phyloP scores from a whole-genome alignment of 2,888 invertebrate genomes.

The Timema cristinae region DNA sequence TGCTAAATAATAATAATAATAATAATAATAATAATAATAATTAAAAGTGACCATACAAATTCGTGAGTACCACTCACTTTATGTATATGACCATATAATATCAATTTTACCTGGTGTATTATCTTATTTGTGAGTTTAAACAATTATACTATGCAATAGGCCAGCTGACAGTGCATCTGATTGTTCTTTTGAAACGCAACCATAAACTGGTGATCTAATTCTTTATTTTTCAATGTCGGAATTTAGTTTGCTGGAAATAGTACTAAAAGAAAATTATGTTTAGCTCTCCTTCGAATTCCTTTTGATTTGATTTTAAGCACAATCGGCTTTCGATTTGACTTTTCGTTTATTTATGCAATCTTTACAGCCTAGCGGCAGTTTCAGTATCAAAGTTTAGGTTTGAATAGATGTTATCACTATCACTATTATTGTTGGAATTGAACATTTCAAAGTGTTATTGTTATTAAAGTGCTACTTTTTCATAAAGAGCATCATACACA shows the following conservation, averaged over 20 bases:
- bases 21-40: no score
- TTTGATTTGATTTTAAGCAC: background rate
- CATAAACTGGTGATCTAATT: background rate
- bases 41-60: conserved; percentile 17
- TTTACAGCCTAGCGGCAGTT: no score
- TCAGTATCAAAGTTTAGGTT: no score
- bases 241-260: background rate
- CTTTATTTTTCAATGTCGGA: background rate
- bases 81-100: background rate
- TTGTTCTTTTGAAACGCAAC: background rate
- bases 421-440: no score
- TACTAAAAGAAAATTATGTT: background rate
- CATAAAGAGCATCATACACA: no score
- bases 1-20: no score
- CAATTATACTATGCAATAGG: background rate
- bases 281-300: background rate
- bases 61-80: background rate
- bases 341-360: no score
- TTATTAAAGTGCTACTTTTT: no score
- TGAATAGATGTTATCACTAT: no score
- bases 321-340: background rate
- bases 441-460: no score
- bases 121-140: background rate
- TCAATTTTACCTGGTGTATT: background rate
- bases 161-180: background rate